phyloP scores from a whole-genome alignment of 2,888 invertebrate species.

The Zygaena filipendulae region DNA sequence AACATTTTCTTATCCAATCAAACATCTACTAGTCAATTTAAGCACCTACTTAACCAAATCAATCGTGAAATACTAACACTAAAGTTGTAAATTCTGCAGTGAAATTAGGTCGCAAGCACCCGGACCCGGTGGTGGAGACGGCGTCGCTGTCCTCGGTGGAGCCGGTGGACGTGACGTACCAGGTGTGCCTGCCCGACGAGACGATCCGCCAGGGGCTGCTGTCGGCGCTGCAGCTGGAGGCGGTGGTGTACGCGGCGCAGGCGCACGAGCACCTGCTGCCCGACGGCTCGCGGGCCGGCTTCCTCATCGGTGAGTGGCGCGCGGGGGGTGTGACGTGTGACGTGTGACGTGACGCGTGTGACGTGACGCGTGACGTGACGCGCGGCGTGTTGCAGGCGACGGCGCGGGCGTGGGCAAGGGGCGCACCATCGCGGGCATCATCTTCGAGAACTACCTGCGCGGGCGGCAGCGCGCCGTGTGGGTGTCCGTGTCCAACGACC shows the following conservation, averaged over 20 bases:
- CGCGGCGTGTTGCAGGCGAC: conserved; percentile 73
- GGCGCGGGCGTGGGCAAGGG: conserved; percentile 99
- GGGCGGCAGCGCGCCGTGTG: conserved; percentile 97
- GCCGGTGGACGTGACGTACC: conserved; percentile 93
- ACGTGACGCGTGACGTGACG: not conserved
- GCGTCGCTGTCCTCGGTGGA: conserved; percentile 96
- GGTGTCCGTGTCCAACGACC: conserved; percentile 98
- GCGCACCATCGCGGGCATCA: conserved; percentile 96
- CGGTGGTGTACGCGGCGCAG: conserved; percentile 97
- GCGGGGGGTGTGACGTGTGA: conserved; percentile 3
- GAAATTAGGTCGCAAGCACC: conserved; percentile 94
- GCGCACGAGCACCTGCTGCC: conserved; percentile 93
- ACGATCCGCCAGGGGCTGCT: conserved; percentile 86
- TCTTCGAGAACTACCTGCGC: conserved; percentile 95
- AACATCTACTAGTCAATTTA: too few species aligned
- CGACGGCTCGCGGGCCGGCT: conserved; percentile 92
- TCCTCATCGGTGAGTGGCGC: conserved; percentile 82
- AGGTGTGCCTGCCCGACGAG: conserved; percentile 83
- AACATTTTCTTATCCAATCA: too few species aligned
- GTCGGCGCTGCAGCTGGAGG: conserved; percentile 96
- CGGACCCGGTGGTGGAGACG: conserved; percentile 99
- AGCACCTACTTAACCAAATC: too few species aligned
- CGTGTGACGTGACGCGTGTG: not conserved
- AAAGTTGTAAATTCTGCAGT: conserved; percentile 70
- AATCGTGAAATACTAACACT: too few species aligned